A percentile compares a stretch with the other conserved stretches of the same genome.
These are phyloP conservation scores for Pomacea maculata DNA, from an alignment of 1,140 invertebrate genomes.

Conservation along the genomic window DNA sequence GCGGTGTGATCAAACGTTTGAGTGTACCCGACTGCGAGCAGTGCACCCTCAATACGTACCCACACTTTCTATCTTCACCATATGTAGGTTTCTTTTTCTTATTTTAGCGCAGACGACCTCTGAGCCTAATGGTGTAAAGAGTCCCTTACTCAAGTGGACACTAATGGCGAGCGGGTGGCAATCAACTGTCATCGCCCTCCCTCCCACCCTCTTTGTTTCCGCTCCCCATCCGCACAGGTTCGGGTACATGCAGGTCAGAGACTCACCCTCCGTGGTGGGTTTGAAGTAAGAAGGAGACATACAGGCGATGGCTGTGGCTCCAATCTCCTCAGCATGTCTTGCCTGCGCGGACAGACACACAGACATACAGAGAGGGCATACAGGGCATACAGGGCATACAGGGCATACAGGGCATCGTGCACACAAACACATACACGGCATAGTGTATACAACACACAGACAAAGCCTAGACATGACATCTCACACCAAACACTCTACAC, in stretches of 20 bases:
- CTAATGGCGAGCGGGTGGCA: too few relatives aligned
- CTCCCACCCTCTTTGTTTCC: not conserved
- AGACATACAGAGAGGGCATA: not conserved
- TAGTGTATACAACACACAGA: not conserved
- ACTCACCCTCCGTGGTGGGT: not conserved
- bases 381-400: not conserved
- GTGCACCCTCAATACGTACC: too few relatives aligned
- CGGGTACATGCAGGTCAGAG: not conserved
- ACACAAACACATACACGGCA: not conserved
- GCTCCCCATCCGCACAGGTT: not conserved
- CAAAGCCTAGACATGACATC: not conserved
- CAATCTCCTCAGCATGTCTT: constrained; percentile 2
- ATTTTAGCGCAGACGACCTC: too few relatives aligned
- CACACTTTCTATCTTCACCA: too few relatives aligned
- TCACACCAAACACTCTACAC: not conserved
- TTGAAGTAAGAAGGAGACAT: constrained; percentile 6
- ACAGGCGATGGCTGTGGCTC: constrained; percentile 6
- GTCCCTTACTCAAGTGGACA: too few relatives aligned
- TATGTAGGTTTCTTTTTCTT: too few relatives aligned
- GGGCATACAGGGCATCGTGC: not conserved
- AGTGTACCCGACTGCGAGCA: too few relatives aligned
- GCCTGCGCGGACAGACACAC: not conserved
- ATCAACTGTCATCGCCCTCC: not conserved
- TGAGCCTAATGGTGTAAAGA: too few relatives aligned
- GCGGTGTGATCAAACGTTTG: too few relatives aligned